Conservation (phyloP, 1,140 invertebrate genomes). For the Grapholita molesta region DNA sequence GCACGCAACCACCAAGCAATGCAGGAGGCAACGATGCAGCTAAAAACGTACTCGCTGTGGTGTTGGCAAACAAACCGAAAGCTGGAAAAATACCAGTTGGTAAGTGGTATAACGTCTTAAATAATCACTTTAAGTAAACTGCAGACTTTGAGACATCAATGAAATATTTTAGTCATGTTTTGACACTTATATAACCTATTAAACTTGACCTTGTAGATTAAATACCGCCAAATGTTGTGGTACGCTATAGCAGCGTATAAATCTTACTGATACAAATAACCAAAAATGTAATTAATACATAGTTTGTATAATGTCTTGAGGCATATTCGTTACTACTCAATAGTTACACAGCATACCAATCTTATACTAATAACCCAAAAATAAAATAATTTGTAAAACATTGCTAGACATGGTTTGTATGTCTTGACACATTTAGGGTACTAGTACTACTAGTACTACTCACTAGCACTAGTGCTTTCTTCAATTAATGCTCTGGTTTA, state of each 20-base stretch:
- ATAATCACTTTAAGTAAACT: neutral
- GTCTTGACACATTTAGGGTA: too few species aligned
- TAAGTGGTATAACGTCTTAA: conserved; percentile 37
- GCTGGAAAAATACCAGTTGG: conserved; percentile 73
- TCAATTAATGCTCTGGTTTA: too few species aligned
- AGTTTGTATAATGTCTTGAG: too few species aligned
- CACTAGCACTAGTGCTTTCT: too few species aligned
- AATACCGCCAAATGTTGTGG: conserved; percentile 5
- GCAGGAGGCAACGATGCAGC: conserved; percentile 49
- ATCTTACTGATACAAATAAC: too few species aligned
- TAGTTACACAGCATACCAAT: too few species aligned
- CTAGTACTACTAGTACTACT: too few species aligned
- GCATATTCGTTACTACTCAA: too few species aligned
- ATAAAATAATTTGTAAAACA: too few species aligned
- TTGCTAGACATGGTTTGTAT: too few species aligned
- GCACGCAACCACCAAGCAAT: conserved; percentile 43
- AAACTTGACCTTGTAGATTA: neutral
- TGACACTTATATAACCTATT: conserved; percentile 13
- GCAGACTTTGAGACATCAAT: neutral
- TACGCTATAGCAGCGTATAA: neutral
- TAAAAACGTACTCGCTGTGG: conserved; percentile 73
- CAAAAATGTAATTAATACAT: too few species aligned
- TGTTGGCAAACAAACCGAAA: conserved; percentile 74
- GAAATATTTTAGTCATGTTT: neutral
- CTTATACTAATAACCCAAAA: too few species aligned